Evolutionary conservation across 2,113 vertebrate genomes (phyloP), one percentile per base, ranked within the genome.

Genomic region (Nycticebus coucang): DNA sequence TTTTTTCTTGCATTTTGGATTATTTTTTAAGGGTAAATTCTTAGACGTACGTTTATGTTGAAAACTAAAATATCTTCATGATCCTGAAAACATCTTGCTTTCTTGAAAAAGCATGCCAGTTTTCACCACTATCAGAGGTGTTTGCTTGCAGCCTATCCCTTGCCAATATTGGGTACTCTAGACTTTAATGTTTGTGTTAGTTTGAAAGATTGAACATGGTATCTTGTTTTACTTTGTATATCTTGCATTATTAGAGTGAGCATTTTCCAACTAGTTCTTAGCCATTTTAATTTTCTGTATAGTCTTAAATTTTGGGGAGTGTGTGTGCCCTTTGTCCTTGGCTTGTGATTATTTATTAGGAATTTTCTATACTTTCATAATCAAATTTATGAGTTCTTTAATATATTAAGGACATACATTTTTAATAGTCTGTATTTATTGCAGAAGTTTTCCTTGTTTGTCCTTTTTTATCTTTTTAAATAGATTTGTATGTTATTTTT

Each of bases 11-110:
- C 21, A 71, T 88, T 88, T 96, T 78, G 15, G 45, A 64, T 82
- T 71, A 50, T 87, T 96, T 95, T 84, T 75, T 18, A 50, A 59
- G 57, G 57, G 30, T 80, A 88, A 83, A 85, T 45, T 84, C 57
- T 95, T 79, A 94, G 72, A 95, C 91, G 78, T 95, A 19, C 15
- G 41, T 75, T 89, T 80, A 55, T 62, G 21, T 93, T 78, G 71
- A 55, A 90, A 80, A 37, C 72, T 69, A 84, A 81, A 71, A 37
- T 75, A 77, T 62, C 14, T 81, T 97, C 90, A 71, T 87, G 79
- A 72, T 22, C 30, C 17, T 91, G 87, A 79, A 83, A 83, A 74
- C 30, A 53, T 59, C 22, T 96, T 57, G 68, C 71, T 91, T 87
- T 59, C 37, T 68, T 66, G 75, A 55, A 88, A 84, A 85, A 7